These are phyloP conservation scores for Drosophila azteca DNA, from an alignment of 1,140 invertebrate species.

Conservation along the genomic window DNA sequence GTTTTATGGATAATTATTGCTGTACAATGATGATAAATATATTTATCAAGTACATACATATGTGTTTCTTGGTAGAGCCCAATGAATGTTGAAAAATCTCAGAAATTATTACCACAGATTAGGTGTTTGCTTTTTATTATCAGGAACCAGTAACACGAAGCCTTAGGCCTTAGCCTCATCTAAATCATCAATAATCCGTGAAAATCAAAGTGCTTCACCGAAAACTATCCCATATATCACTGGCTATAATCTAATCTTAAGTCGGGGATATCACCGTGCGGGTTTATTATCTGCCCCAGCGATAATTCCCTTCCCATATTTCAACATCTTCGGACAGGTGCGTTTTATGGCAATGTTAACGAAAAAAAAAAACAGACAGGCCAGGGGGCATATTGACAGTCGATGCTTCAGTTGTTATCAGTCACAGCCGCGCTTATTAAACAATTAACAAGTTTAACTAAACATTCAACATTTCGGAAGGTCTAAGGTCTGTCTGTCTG, in stretches of 20 bases:
- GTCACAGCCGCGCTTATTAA: constrained; percentile 63
- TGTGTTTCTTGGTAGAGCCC: not conserved
- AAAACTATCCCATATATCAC: constrained; percentile 30
- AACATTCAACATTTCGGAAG: constrained; percentile 63
- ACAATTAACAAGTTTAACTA: constrained; percentile 72
- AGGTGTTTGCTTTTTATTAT: constrained; percentile 8
- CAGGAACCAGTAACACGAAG: not conserved
- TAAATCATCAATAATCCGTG: constrained; percentile 15
- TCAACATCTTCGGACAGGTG: constrained; percentile 19
- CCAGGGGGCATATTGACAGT: constrained; percentile 9
- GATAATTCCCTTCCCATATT: constrained; percentile 32
- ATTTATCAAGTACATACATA: too few species aligned
- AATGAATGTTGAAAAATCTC: not conserved
- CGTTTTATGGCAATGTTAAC: constrained; percentile 54
- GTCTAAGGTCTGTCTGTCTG: constrained; percentile 1
- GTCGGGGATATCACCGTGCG: constrained; percentile 17
- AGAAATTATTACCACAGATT: constrained; percentile 11
- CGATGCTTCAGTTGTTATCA: constrained; percentile 58
- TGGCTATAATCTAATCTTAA: constrained; percentile 38
- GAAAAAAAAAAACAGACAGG: not conserved
- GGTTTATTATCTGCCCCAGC: constrained; percentile 27
- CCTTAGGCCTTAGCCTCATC: not conserved
- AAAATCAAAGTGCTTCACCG: constrained; percentile 24
- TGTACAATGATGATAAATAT: too few species aligned
- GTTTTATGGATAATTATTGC: too few species aligned